Evolutionary conservation across 2,888 invertebrate species (phyloP).

Genomic region (Agapostemon virescens): DNA sequence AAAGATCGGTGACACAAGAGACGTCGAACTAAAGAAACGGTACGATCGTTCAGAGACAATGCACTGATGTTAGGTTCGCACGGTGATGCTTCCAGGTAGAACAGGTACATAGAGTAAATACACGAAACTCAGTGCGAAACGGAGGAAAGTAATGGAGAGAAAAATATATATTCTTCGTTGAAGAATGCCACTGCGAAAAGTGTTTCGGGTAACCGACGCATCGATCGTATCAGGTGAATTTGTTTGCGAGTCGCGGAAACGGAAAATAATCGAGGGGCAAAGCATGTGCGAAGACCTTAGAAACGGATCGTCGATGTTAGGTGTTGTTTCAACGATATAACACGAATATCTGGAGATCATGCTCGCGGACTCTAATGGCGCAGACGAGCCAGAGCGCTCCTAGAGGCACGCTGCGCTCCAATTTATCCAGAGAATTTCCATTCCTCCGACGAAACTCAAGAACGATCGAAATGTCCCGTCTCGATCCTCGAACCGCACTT

Average conservation of each 20-base stretch:
- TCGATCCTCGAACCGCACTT: conserved; percentile 61
- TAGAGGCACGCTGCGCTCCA: conserved; percentile 54
- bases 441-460: conserved; percentile 4
- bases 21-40: neutral
- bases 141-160: conserved; percentile 16
- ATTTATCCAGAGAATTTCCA: conserved; percentile 36
- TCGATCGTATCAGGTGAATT: conserved; percentile 16
- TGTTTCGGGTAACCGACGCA: conserved; percentile 26
- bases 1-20: neutral
- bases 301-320: conserved; percentile 21
- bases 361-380: conserved; percentile 76
- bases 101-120: neutral
- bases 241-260: neutral
- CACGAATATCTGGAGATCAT: conserved; percentile 72
- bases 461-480: conserved; percentile 3
- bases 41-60: neutral
- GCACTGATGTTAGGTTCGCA: neutral
- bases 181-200: conserved; percentile 27
- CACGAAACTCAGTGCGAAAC: neutral
- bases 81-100: neutral
- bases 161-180: conserved; percentile 11
- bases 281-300: neutral
- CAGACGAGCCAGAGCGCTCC: conserved; percentile 69
- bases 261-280: neutral
- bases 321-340: conserved; percentile 65